phyloP scores from a whole-genome alignment of 2,888 invertebrate species.

The Blastobasis lacticolella region DNA sequence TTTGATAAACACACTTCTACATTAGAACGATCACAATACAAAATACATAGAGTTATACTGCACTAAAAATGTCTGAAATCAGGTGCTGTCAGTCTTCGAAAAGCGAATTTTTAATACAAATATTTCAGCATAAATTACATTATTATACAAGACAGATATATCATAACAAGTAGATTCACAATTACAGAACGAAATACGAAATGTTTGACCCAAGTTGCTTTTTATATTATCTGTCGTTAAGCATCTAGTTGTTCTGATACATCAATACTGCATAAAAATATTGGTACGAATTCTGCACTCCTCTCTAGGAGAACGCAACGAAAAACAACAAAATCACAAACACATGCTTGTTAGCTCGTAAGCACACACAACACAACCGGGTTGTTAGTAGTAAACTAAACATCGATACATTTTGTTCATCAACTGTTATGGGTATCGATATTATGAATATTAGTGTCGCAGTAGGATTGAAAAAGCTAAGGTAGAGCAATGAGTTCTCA shows the following conservation, averaged over 20 bases:
- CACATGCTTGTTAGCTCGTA: slow-evolving; percentile 70
- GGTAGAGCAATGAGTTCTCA: too few species aligned
- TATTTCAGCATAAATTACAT: slow-evolving; percentile 72
- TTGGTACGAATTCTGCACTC: slow-evolving; percentile 35
- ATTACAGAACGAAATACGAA: too few species aligned
- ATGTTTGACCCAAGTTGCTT: too few species aligned
- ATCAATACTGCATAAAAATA: slow-evolving; percentile 36
- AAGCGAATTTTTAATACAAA: slow-evolving; percentile 26
- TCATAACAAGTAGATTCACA: too few species aligned
- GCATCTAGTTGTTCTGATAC: not conserved
- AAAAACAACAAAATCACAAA: slow-evolving; percentile 53
- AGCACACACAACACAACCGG: slow-evolving; percentile 73
- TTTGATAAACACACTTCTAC: slow-evolving; percentile 39
- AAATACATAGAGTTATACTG: too few species aligned
- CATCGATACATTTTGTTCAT: slow-evolving; percentile 61
- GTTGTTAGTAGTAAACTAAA: slow-evolving; percentile 62
- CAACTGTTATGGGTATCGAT: slow-evolving; percentile 34
- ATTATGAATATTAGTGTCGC: too few species aligned
- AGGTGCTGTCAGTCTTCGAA: slow-evolving; percentile 49
- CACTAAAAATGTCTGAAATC: too few species aligned
- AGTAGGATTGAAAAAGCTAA: too few species aligned
- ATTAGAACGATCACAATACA: slow-evolving; percentile 19
- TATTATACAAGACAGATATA: not conserved
- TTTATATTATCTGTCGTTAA: too few species aligned
- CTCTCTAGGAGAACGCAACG: slow-evolving; percentile 18